phyloP scores from a whole-genome alignment of 2,113 vertebrate genomes.

The Muntiacus muntjak region DNA sequence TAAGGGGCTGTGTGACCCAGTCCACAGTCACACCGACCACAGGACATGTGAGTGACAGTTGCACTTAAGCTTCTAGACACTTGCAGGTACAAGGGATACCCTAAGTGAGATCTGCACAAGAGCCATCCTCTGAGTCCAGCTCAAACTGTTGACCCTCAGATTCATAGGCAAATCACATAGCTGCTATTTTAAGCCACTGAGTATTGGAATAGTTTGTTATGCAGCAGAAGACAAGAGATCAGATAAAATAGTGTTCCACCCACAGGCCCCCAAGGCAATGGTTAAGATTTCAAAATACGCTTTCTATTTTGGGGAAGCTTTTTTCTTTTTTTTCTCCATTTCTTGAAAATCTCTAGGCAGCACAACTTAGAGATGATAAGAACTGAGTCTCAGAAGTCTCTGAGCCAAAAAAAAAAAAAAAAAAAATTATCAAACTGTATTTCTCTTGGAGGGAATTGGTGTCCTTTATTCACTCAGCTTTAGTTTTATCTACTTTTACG shows the following conservation, averaged over 20 bases:
- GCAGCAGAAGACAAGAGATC: not conserved
- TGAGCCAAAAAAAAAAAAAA: constrained; percentile 11
- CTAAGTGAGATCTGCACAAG: not conserved
- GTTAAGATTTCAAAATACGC: constrained; percentile 9
- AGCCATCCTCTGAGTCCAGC: not conserved
- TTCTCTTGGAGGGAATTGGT: not conserved
- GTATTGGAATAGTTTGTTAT: not conserved
- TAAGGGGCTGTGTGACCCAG: not conserved
- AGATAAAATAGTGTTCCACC: not conserved
- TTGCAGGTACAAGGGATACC: not conserved
- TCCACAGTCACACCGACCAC: not conserved
- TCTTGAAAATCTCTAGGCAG: constrained; percentile 18
- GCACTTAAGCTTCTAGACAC: not conserved
- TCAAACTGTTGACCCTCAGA: not conserved
- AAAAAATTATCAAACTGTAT: not conserved
- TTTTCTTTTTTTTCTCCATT: not conserved
- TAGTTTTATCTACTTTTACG: constrained; percentile 53
- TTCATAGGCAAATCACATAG: not conserved
- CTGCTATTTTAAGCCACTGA: not conserved
- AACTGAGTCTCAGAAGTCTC: constrained; percentile 21
- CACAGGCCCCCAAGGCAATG: not conserved
- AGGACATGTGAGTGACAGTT: not conserved
- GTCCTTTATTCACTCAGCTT: constrained; percentile 22
- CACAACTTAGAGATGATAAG: not conserved
- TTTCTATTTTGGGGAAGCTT: not conserved